Base-by-base conservation (phyloP, 2,888 invertebrate genomes). In the Synergus gifuensis region DNA sequence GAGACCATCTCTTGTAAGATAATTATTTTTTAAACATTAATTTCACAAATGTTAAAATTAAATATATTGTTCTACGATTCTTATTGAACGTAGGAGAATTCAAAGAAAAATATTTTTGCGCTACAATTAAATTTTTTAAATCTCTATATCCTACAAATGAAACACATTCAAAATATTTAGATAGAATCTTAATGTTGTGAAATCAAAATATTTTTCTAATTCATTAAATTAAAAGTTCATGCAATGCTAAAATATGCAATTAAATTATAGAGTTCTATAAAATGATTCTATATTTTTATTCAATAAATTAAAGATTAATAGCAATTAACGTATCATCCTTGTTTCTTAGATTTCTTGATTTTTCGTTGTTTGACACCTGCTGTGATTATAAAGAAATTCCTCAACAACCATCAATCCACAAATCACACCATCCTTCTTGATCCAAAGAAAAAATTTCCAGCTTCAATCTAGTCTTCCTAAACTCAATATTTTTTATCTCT, bases 331-430 rank as follows among this genome's bases (percentile, higher is more conserved):
- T 8, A 58, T 18, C 4, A n/a, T n/a, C 42, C 49, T 28, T 28
- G 28, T 69, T 49, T 49, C 49, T 36, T 49, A 54, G 69, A 49
- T 69, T 28, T 9, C 69, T 12, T 28, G 49, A 69, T 49, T 69
- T 69, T 49, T 18, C 22, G 49, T 69, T 69, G 22, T 69, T 54
- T 69, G 49, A 69, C 2, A 16, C 49, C 49, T 69, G 69, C 49
- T 28, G 69, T n/a, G 69, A 54, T 28, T n/a, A n/a, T 28, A 49
- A 28, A 28, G 46, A 28, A 36, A 28, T 16, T 36, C 22, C 36
- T 46, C 46, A 22, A 69, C 18, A 69, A 46, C 28, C 46, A 28
- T 14, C 67, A 44, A 69, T 4, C 28, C 22, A 69, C 28, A 49
- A 22, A 49, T 69, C 44, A 22, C 44, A 46, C 67, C 22, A 16